Conservation (phyloP, 1,140 invertebrate species). For the Neomicropteryx cornuta region DNA sequence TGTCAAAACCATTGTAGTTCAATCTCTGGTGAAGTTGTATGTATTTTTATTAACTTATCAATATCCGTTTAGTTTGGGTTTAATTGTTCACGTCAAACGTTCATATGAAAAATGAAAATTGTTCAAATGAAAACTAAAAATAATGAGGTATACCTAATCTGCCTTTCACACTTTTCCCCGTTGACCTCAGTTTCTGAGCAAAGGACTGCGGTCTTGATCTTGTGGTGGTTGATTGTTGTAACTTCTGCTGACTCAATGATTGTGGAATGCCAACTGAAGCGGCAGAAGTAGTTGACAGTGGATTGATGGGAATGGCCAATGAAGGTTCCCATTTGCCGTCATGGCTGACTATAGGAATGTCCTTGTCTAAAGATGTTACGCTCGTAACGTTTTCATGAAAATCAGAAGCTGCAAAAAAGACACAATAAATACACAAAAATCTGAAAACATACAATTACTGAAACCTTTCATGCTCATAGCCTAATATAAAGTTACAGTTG, state of each 20-base stretch:
- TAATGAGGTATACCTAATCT: conserved; percentile 42
- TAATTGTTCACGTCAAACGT: no score
- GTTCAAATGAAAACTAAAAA: no score
- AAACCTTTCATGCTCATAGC: conserved; percentile 6
- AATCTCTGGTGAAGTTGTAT: no score
- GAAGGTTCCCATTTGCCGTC: conserved; percentile 26
- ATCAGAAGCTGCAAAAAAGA: conserved; percentile 44
- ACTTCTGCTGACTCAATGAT: conserved; percentile 25
- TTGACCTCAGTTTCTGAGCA: conserved; percentile 73
- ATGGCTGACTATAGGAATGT: conserved; percentile 30
- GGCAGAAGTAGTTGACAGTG: conserved; percentile 26
- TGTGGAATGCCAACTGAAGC: conserved; percentile 13
- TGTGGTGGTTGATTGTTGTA: conserved; percentile 51
- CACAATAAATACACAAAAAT: no score
- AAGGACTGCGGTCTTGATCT: conserved; percentile 69
- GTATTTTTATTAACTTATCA: no score
- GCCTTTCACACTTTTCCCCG: conserved; percentile 70
- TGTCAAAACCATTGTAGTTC: no score
- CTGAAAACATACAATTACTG: conserved; percentile 1
- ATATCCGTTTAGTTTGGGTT: no score
- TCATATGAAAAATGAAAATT: no score
- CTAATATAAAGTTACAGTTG: no score
- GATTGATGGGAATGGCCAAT: conserved; percentile 20
- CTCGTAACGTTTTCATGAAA: conserved; percentile 45
- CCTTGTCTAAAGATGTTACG: conserved; percentile 33